Evolutionary conservation across 2,888 invertebrate genomes (phyloP), one percentile per base, ranked within the genome.

Genomic region (Physocephala rufipes): DNA sequence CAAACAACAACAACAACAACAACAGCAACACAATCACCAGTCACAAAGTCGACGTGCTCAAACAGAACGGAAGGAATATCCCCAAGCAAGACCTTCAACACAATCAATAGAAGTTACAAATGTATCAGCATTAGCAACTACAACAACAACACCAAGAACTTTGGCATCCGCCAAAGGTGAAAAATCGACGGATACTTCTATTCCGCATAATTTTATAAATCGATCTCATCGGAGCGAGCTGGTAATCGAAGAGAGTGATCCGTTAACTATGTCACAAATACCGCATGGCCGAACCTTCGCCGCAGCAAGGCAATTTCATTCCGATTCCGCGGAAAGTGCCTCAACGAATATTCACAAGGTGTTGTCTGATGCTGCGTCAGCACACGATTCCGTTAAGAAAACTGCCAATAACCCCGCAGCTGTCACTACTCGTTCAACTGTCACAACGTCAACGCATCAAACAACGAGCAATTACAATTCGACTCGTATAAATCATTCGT

Each of bases 141-240:
- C 68, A 9, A 67, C 72, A 70, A 26, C 73, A 21, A 36, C 74
- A 64, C n/a, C 67, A 43, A 51, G 67, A 59, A 24, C 72, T 19
- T 49, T 71, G 53, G 51, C 73, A 26, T 58, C 75, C 0, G 53
- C 65, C 67, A 16, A 58, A 45, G 61, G n/a, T n/a, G n/a, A 55
- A 69, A 62, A 74, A 61, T 75, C 58, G 62, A 53, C 67, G 26
- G 58, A 19, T 24, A 28, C 26, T 16, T 74, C 75, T 13, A n/a
- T n/a, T n/a, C 68, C 73, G 13, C 73, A 75, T 15, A 83, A 84
- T 45, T 84, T 83, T 68, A 82, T 84, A 30, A 84, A 89, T 47
- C 88, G 88, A 71, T 88, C 88, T 1, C 90, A 89, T 76, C 88
- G 89, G 78, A 89, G 88, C 78, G 89, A 89, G 72, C 88, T 90